phyloP scores from a whole-genome alignment of 2,797 vertebrate species.

The Clarias fuscus region DNA sequence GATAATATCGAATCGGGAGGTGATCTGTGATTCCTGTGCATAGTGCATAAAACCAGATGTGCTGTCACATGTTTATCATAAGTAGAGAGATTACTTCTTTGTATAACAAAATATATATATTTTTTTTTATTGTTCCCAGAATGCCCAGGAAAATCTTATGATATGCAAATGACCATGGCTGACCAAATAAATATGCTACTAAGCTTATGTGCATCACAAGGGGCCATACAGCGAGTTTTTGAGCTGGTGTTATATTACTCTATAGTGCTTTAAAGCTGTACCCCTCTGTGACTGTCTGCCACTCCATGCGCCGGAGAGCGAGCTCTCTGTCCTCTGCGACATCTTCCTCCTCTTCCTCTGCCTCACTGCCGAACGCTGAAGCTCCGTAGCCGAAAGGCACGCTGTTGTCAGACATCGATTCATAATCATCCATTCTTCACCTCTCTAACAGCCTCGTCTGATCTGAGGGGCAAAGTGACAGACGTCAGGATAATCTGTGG shows the following conservation, averaged over 20 bases:
- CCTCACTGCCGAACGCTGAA: conserved; percentile 57
- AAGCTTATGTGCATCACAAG: neutral
- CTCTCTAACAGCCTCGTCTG: neutral
- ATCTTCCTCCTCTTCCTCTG: conserved; percentile 55
- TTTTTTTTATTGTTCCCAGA: neutral
- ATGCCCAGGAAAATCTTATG: neutral
- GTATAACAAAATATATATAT: neutral
- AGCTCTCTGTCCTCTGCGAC: conserved; percentile 63
- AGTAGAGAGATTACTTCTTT: neutral
- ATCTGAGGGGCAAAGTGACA: neutral
- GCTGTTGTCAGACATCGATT: conserved; percentile 42
- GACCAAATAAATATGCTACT: neutral
- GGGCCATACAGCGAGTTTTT: neutral
- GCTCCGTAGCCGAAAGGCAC: conserved; percentile 60
- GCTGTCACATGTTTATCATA: neutral
- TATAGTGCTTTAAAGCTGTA: neutral
- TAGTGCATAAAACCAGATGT: too few relatives aligned
- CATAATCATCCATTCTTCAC: conserved; percentile 26
- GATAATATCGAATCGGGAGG: too few relatives aligned
- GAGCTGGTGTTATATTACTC: neutral
- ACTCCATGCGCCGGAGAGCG: conserved; percentile 61
- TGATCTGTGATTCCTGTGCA: too few relatives aligned
- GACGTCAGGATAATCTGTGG: neutral
- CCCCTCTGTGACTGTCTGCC: neutral
- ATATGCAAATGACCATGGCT: neutral